Evolutionary conservation across 1,140 invertebrate genomes (phyloP), one percentile per base, ranked within the genome.

Genomic region (Orussus abietinus): DNA sequence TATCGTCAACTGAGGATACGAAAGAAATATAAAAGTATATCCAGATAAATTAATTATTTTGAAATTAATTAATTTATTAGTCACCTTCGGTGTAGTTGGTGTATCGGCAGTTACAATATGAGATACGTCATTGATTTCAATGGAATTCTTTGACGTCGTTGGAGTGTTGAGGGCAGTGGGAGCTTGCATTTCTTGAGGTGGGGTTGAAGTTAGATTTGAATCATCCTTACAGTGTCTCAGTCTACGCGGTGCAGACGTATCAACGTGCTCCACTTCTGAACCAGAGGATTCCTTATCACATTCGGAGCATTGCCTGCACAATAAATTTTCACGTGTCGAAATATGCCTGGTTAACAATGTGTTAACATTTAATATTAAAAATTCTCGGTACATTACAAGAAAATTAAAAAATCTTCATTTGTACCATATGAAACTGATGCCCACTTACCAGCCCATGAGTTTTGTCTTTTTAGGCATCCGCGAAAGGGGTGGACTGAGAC

Each of bases 401-500:
- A 38, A 30, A 45, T 37, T 22, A 20, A 17, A 36, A 15, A 26
- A 10, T 3, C 11, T 13, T 22, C 14, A 19, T 33, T 40, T 31
- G 18, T 33, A 25, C 15, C 14, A 40, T 36, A 18, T 26, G 9
- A 35, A 40, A 42, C 7, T 10, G 22, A 10, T n/a, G 9, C 33
- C 36, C 30, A 65, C 67, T 64, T 68, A 88, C 94, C 93, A 97
- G 55, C 92, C 92, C 75, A 80, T 79, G 3, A 89, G 80, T 73
- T 94, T 94, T 14, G 91, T 92, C 76, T 95, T 96, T 66, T 92
- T 93, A 1, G 96, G 95, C 74, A 96, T 87, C 34, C 92, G 79
- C 9, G 87, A 86, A 4, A 98, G 71, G 10, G 92, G 92, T 13
- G 94, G 94, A 62, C 90, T 88, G 30, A 98, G 75, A 74, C 96